Conservation (phyloP, 2,888 invertebrate genomes). For the Mythimna vitellina region DNA sequence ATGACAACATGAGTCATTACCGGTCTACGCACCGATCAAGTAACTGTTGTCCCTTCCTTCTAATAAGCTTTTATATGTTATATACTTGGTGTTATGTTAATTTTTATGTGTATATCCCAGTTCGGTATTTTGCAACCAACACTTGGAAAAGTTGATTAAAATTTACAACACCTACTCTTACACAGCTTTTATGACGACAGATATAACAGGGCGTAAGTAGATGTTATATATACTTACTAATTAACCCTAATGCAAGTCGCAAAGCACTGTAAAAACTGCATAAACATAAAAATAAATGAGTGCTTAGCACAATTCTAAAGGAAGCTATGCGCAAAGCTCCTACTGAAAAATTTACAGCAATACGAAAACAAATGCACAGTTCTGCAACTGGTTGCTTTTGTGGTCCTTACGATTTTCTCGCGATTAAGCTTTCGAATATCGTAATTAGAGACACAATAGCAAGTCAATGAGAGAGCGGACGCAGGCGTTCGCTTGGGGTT, state of each 20-base stretch:
- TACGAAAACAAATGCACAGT: not conserved
- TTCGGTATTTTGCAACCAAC: not conserved
- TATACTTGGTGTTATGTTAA: constrained; percentile 6
- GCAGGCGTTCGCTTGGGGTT: too few relatives aligned
- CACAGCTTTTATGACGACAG: constrained; percentile 1
- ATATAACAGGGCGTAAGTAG: constrained; percentile 1
- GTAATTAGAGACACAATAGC: too few relatives aligned
- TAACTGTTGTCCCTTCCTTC: not conserved
- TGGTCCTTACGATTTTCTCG: not conserved
- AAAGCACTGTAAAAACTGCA: constrained; percentile 33
- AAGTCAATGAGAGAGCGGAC: too few relatives aligned
- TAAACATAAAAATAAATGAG: constrained; percentile 23
- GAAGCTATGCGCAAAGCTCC: not conserved
- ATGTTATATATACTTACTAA: constrained; percentile 18
- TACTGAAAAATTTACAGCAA: constrained; percentile 27
- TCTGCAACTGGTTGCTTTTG: constrained; percentile 7
- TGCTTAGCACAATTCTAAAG: constrained; percentile 1
- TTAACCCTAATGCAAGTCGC: constrained; percentile 39
- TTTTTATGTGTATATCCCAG: not conserved
- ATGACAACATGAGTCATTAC: too few relatives aligned
- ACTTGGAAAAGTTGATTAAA: not conserved
- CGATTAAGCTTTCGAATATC: too few relatives aligned
- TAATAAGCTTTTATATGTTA: constrained; percentile 21
- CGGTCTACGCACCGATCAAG: too few relatives aligned
- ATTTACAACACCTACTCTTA: constrained; percentile 1